Base-by-base conservation (phyloP, 2,113 vertebrate species). In the Thymallus thymallus region DNA sequence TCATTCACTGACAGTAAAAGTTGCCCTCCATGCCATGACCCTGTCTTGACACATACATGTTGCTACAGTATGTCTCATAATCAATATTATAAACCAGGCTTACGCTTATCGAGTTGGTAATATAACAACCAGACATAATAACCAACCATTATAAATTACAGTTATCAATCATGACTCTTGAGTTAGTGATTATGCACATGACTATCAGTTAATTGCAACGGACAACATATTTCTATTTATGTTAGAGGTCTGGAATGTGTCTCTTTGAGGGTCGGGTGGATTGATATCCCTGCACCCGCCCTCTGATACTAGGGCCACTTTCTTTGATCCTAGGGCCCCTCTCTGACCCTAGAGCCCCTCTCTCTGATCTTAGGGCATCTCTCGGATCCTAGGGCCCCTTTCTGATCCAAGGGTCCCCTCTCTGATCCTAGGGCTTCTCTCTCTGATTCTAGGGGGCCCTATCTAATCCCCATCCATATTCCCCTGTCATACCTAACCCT, bases 181-280 rank as follows among this genome's bases (percentile, higher is more conserved):
- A 68, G 24, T 20, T 70, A 35, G 30, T 71, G 56, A 62, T 61
- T 41, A 24, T 61, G 60, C 22, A 16, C 35, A 7, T 29, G 26
- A 35, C 29, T 16, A 35, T 35, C 24, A 29, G 5, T 6, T 69
- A 30, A 69, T 69, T 30, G 16, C 16, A 7, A 26, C 23, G 5
- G 26, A 6, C 24, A 14, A 66, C 30, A 20, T 22, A 55, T 20
- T 20, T 65, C 45, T 45, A 51, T 14, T 18, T 26, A 29, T 69
- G 41, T 45, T 51, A n/a, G n/a, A n/a, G 61, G 22, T 64, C 75
- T 73, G 87, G 82, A 88, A 88, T 87, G 88, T 79, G 69, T n/a
- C 45, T 74, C 90, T 91, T 92, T 92, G 90, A 92, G 90, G 85
- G 65, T 16, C 32, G 82, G 82, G 88, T 67, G 56, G 79, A 85